phyloP scores from a whole-genome alignment of 2,113 vertebrate genomes.

The Stigmatopora nigra region DNA sequence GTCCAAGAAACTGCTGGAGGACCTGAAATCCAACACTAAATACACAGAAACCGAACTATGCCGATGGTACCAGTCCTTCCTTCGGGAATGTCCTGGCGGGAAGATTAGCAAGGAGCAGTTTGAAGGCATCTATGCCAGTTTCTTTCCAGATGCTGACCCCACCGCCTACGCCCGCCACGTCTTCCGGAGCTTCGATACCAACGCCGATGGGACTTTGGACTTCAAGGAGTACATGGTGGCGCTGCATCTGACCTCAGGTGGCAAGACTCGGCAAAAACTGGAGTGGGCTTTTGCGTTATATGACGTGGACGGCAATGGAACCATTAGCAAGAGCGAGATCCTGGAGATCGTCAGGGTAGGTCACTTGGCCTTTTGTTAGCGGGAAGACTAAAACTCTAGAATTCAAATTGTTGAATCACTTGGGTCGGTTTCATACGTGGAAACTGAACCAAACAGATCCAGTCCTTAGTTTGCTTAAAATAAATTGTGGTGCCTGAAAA shows the following conservation, averaged over 20 bases:
- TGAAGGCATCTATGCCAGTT: conserved; percentile 75
- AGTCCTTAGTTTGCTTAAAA: too few relatives aligned
- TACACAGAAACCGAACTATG: conserved; percentile 70
- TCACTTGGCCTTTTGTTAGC: neutral
- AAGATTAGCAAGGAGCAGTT: conserved; percentile 74
- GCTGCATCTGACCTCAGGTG: conserved; percentile 76
- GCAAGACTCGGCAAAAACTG: conserved; percentile 74
- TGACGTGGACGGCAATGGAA: conserved; percentile 79
- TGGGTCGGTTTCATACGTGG: neutral
- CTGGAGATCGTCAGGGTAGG: conserved; percentile 74
- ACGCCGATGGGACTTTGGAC: conserved; percentile 74
- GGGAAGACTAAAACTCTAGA: neutral
- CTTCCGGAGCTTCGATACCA: conserved; percentile 78
- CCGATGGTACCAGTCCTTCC: conserved; percentile 75
- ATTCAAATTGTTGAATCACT: neutral
- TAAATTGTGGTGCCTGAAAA: too few relatives aligned
- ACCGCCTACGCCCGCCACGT: conserved; percentile 73
- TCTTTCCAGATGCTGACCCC: conserved; percentile 74
- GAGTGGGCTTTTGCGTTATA: conserved; percentile 80
- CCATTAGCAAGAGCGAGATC: conserved; percentile 76
- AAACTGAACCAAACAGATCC: neutral
- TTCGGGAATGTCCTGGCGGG: conserved; percentile 75
- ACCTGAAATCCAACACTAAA: conserved; percentile 75
- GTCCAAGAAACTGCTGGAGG: conserved; percentile 75
- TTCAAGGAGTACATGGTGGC: conserved; percentile 81